Evolutionary conservation across 2,888 invertebrate genomes (phyloP).

Genomic region (Torymus aiolomorphi): DNA sequence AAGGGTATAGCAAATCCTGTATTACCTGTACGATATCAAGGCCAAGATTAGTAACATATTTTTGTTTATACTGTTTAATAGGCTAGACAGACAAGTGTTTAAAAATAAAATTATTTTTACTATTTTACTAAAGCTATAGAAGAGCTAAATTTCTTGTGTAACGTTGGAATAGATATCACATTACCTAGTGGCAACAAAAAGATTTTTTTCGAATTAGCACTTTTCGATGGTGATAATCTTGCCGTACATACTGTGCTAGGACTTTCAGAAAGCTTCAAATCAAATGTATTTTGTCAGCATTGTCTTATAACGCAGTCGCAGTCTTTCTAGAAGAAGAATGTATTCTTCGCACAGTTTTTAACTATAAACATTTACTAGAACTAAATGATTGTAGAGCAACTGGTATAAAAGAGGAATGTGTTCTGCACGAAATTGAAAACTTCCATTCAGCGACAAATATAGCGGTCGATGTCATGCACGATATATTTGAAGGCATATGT

Average conservation of each 20-base stretch:
- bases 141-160: too few species aligned
- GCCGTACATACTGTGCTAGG: not conserved
- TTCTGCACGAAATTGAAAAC: slow-evolving; percentile 7
- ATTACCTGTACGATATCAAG: too few species aligned
- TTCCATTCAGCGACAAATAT: slow-evolving; percentile 52
- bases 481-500: slow-evolving; percentile 35
- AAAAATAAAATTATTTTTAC: too few species aligned
- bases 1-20: not conserved
- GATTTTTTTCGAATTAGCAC: slow-evolving; percentile 54
- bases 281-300: slow-evolving; percentile 13
- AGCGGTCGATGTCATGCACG: slow-evolving; percentile 57
- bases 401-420: slow-evolving; percentile 14
- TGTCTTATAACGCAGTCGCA: not conserved
- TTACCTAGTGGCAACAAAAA: too few species aligned
- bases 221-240: slow-evolving; percentile 58
- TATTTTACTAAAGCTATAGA: too few species aligned
- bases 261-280: not conserved
- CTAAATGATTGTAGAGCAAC: not conserved
- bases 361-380: not conserved
- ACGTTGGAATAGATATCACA: too few species aligned
- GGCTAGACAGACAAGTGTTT: too few species aligned
- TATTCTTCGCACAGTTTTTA: not conserved
- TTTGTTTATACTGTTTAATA: too few species aligned
- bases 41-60: too few species aligned
- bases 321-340: not conserved